Evolutionary conservation across 2,888 invertebrate genomes (phyloP), one percentile per base, ranked within the genome.

Genomic region (Conchocele bisecta): DNA sequence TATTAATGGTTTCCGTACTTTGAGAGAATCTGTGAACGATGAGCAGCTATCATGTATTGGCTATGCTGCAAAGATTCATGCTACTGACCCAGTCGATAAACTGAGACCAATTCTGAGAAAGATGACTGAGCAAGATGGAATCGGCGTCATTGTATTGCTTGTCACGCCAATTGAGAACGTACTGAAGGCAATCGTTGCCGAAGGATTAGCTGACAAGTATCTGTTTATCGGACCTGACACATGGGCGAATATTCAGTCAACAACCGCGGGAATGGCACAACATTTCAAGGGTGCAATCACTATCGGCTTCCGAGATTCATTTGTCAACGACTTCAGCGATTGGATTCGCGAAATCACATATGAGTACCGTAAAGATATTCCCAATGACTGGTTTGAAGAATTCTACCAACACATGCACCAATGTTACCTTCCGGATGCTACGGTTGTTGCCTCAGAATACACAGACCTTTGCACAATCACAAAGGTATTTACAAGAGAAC

Each of bases 301-400:
- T 0, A 35, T 86, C 0, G 69, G 66, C 3, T 64, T 79, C 5
- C 61, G 75, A 58, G 70, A 76, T 24, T 81, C 85, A 11, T 67
- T 73, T 11, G 81, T 88, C 20, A 69, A 81, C 1, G 82, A 79
- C 3, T 90, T 91, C 74, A 69, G 74, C 2, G 60, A 72, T 7
- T 90, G 86, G 70, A 64, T 88, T 17, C 71, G 77, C 4, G 75
- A 70, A 4, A 66, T 90, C 35, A 68, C 33, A 0, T 76, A 78
- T 39, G 33, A 9, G 15, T 20, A 51, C 22, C 75, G 78, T 17
- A 68, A 88, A 59, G 82, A 81, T 0, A 88, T 91, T 48, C 91
- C 91, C 3, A 79, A 84, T 41, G 84, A 84, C 9, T 92, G 92
- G 92, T 91, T 90, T 66, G 90, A 91, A 15, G 91, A 92, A 63